phyloP scores from a whole-genome alignment of 2,797 vertebrate species.

The Premnoplex brunnescens region DNA sequence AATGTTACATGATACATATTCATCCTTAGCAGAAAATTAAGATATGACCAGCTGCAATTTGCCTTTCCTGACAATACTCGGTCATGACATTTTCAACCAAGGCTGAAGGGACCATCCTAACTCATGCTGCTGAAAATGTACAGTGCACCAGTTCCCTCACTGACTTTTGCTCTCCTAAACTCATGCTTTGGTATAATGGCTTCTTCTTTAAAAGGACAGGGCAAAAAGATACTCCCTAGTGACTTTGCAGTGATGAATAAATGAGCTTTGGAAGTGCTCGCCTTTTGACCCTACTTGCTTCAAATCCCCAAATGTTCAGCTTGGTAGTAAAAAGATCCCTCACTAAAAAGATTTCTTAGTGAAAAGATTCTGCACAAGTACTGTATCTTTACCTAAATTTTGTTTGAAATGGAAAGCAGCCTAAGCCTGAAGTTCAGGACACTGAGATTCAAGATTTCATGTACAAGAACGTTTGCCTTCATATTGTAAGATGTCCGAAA shows the following conservation, averaged over 20 bases:
- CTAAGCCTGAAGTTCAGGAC: not conserved
- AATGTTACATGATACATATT: not conserved
- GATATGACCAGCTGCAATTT: not conserved
- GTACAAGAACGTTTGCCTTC: not conserved
- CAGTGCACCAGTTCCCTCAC: not conserved
- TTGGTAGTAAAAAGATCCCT: not conserved
- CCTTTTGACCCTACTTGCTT: conserved; percentile 7
- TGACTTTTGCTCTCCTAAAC: not conserved
- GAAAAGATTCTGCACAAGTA: not conserved
- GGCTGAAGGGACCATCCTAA: not conserved
- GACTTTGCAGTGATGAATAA: not conserved
- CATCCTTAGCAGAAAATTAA: not conserved
- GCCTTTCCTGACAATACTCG: not conserved
- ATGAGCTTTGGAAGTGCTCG: not conserved
- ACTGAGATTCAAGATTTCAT: not conserved
- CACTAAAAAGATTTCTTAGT: not conserved
- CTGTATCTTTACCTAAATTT: not conserved
- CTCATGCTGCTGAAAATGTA: not conserved
- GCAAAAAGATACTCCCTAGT: not conserved
- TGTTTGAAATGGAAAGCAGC: conserved; percentile 19
- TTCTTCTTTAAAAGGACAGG: conserved; percentile 13
- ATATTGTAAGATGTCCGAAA: not conserved
- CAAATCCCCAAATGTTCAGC: conserved; percentile 8
- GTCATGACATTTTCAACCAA: not conserved
- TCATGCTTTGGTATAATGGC: not conserved